These are phyloP conservation scores for Ganaspis sp. DNA, from an alignment of 1,140 invertebrate genomes.

Conservation along the genomic window DNA sequence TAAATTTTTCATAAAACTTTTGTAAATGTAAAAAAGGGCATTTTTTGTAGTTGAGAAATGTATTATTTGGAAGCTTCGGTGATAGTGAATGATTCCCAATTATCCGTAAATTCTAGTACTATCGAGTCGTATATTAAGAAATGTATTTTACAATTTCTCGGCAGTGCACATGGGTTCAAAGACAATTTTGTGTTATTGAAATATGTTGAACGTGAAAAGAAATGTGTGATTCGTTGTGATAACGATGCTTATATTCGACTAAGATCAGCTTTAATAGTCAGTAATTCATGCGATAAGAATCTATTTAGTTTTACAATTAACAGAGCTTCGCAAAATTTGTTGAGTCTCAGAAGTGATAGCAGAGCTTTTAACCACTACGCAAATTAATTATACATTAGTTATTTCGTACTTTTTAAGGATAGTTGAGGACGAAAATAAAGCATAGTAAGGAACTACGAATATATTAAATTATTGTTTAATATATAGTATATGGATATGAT, in stretches of 20 bases:
- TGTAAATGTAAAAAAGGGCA: no score
- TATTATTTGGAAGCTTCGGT: constrained; percentile 19
- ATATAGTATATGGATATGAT: no score
- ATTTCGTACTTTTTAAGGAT: not conserved
- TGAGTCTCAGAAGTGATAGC: not conserved
- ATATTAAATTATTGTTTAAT: no score
- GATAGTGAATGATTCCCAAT: not conserved
- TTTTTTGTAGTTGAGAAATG: not conserved
- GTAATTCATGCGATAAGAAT: not conserved
- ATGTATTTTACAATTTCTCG: not conserved
- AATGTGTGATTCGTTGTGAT: not conserved
- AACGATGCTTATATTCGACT: constrained; percentile 1
- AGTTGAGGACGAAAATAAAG: no score
- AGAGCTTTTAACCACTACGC: not conserved
- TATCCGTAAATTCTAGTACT: not conserved
- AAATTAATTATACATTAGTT: not conserved
- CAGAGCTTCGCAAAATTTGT: constrained; percentile 9
- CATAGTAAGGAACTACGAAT: no score
- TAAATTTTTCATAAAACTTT: no score
- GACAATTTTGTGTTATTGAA: not conserved
- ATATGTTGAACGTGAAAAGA: not conserved
- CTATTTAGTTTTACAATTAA: constrained; percentile 7
- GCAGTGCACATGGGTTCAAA: not conserved
- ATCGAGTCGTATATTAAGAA: not conserved
- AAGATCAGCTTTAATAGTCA: not conserved